These are phyloP conservation scores for Bhutanitis thaidina DNA, from an alignment of 2,888 invertebrate genomes.

Conservation along the genomic window DNA sequence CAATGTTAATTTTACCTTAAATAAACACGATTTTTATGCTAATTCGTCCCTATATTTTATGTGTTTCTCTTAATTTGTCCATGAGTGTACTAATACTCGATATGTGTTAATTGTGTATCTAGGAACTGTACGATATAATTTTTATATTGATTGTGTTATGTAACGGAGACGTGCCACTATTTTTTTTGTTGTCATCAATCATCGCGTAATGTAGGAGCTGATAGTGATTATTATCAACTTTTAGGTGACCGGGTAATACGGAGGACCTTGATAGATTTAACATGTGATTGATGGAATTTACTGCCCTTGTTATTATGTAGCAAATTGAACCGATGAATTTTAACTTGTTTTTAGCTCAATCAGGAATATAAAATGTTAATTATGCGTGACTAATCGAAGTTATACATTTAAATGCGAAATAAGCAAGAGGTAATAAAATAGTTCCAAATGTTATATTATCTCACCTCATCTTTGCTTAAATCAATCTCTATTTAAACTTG, in stretches of 20 bases:
- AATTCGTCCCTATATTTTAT: no score
- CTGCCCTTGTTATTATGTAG: not conserved
- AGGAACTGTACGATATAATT: no score
- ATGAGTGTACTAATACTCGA: no score
- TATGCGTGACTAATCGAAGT: not conserved
- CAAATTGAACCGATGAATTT: not conserved
- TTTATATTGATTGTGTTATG: not conserved
- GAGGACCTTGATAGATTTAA: slow-evolving; percentile 29
- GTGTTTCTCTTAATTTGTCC: no score
- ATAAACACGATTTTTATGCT: no score
- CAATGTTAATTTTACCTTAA: no score
- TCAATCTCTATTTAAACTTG: no score
- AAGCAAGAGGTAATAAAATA: no score
- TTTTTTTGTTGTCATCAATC: slow-evolving; percentile 50
- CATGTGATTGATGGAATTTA: slow-evolving; percentile 3
- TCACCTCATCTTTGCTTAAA: no score
- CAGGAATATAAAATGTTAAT: not conserved
- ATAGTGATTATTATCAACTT: slow-evolving; percentile 41
- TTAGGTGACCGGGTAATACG: slow-evolving; percentile 65
- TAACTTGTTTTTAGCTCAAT: not conserved
- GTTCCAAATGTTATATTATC: no score
- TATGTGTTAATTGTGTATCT: no score
- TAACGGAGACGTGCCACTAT: slow-evolving; percentile 24
- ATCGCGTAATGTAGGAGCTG: slow-evolving; percentile 18
- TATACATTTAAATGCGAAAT: no score